Base-by-base conservation (phyloP, 2,888 invertebrate genomes). In the Drosophila flavopinicola region DNA sequence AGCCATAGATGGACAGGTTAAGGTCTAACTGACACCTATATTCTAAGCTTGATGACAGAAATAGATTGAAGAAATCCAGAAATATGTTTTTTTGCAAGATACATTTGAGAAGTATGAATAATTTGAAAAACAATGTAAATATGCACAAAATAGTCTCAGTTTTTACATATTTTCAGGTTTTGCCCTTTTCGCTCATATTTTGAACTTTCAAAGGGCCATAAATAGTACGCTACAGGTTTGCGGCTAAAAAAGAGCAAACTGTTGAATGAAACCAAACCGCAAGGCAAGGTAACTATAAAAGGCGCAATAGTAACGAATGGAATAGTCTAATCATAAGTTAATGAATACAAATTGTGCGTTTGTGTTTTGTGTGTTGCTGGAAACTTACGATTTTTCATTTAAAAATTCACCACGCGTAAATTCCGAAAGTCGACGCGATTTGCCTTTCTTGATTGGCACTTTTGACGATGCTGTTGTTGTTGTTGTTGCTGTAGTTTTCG, bases 321-420 rank as follows among this genome's bases (percentile, higher is more conserved):
- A 39, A 58, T 47, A 39, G 53, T 37, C 41, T 63, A 45, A 77
- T 64, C 53, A 83, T 56, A 83, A 66, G 63, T 57, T 32, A 66
- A 63, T 69, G 33, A 58, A 75, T 63, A 44, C 47, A 52, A 67
- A 45, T 47, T 49, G 66, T 42, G 52, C 51, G 52, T 65, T 51
- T 45, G 47, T 45, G 32, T 48, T 24, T 29, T 13, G 27, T 37
- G n/a, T n/a, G 49, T 15, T n/a, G 17, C 41, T 30, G 45, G 29
- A 66, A 64, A 91, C 91, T 91, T 91, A 91, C 91, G 87, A 86
- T 91, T 91, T 91, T 91, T 91, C 91, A 88, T 91, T 91, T 89
- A 91, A 88, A 90, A 91, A 91, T 91, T 91, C 91, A 87, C 91
- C 91, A 73, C 91, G 88, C 85, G 91, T 91, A 89, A 91, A 91